These are phyloP conservation scores for Phocoena sinus DNA, from an alignment of 2,113 vertebrate genomes.

Conservation along the genomic window DNA sequence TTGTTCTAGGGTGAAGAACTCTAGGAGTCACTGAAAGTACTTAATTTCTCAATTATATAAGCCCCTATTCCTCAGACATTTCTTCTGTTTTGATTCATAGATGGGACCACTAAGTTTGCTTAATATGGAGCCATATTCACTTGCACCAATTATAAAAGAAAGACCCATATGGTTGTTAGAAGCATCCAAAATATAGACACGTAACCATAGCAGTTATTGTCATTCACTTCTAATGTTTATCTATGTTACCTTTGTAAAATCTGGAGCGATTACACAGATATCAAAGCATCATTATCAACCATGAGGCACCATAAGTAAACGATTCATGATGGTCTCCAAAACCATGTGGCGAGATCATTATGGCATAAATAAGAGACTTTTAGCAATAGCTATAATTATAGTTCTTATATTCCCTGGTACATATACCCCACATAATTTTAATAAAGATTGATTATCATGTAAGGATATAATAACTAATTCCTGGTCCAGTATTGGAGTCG, in stretches of 20 bases:
- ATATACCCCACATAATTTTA: slow-evolving; percentile 18
- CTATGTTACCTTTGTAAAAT: slow-evolving; percentile 35
- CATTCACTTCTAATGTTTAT: neutral
- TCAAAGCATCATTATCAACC: neutral
- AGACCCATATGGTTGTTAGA: neutral
- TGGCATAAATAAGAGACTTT: neutral
- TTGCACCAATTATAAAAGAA: neutral
- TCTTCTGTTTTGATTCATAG: neutral
- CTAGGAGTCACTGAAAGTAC: neutral
- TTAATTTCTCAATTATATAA: neutral
- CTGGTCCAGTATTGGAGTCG: neutral
- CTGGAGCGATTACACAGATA: slow-evolving; percentile 5
- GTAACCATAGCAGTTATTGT: neutral
- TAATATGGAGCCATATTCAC: neutral
- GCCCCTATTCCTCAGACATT: neutral
- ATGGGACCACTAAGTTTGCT: neutral
- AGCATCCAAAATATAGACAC: neutral
- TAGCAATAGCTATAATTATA: slow-evolving; percentile 12
- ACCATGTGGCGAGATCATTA: neutral
- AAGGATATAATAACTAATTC: neutral
- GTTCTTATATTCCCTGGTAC: neutral
- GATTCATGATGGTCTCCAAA: slow-evolving; percentile 5
- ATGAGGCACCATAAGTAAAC: neutral
- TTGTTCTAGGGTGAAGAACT: neutral
- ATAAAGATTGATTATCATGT: neutral